phyloP scores from a whole-genome alignment of 2,113 vertebrate genomes.

The Sinocyclocheilus grahami region DNA sequence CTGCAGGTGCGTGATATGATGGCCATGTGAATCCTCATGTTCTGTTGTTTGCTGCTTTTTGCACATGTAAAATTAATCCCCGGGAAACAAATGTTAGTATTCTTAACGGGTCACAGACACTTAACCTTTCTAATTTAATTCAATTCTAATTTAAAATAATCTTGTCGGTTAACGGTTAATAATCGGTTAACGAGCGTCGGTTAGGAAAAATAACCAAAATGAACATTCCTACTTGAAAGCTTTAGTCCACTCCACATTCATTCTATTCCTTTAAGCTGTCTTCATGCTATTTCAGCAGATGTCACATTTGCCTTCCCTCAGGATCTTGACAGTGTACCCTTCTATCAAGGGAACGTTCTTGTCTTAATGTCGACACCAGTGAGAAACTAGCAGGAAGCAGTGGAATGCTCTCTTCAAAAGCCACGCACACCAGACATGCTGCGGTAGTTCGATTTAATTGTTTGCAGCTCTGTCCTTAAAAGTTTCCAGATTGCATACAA shows the following conservation, averaged over 20 bases:
- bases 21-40: too few relatives aligned
- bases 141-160: too few relatives aligned
- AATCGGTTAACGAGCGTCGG: too few relatives aligned
- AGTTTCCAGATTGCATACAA: constrained; percentile 41
- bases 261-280: not conserved
- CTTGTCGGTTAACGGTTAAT: too few relatives aligned
- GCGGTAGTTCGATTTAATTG: constrained; percentile 33
- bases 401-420: constrained; percentile 22
- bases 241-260: not conserved
- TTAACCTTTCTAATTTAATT: too few relatives aligned
- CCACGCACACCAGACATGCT: constrained; percentile 33
- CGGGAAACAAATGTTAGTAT: too few relatives aligned
- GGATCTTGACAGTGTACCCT: not conserved
- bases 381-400: constrained; percentile 23
- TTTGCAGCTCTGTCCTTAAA: constrained; percentile 46
- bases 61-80: too few relatives aligned
- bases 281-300: not conserved
- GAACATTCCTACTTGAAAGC: not conserved
- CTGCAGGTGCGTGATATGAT: too few relatives aligned
- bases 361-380: constrained; percentile 19
- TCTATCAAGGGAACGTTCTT: not conserved
- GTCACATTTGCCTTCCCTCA: not conserved
- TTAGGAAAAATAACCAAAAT: too few relatives aligned
- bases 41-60: too few relatives aligned
- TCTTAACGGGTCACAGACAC: too few relatives aligned